Conservation (phyloP, 2,888 invertebrate genomes). For the Geotrupes spiniger region DNA sequence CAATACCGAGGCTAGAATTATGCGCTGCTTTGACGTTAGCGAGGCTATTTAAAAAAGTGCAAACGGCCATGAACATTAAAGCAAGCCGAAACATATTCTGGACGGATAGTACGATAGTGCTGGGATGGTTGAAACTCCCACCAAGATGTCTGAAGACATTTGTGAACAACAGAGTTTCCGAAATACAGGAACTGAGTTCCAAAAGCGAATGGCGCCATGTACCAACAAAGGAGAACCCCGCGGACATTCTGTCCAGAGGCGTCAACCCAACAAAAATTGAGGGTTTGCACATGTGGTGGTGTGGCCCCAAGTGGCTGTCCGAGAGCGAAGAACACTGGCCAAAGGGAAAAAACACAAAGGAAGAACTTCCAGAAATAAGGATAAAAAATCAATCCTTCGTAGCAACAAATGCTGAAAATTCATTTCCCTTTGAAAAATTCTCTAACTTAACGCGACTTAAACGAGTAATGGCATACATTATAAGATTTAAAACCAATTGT, state of each 20-base stretch:
- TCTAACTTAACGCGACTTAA: too few species aligned
- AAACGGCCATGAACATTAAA: background rate
- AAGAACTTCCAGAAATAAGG: background rate
- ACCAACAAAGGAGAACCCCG: background rate
- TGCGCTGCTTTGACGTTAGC: background rate
- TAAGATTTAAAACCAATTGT: too few species aligned
- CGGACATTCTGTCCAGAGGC: background rate
- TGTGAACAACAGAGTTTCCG: constrained; percentile 24
- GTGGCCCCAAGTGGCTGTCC: background rate
- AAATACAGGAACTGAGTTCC: constrained; percentile 25
- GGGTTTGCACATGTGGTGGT: background rate
- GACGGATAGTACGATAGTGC: constrained; percentile 24
- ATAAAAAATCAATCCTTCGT: too few species aligned
- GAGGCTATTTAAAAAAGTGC: background rate
- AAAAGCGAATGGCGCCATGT: constrained; percentile 16
- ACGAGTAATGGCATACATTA: too few species aligned
- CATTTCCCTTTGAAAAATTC: too few species aligned
- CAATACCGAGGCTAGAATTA: too few species aligned
- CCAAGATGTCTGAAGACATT: constrained; percentile 23
- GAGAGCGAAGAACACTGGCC: background rate
- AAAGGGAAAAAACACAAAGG: background rate
- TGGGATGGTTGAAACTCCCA: constrained; percentile 22
- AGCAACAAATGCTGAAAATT: too few species aligned
- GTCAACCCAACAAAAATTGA: background rate
- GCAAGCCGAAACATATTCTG: background rate